These are phyloP conservation scores for Acronicta aceris DNA, from an alignment of 2,888 invertebrate species.

Conservation along the genomic window DNA sequence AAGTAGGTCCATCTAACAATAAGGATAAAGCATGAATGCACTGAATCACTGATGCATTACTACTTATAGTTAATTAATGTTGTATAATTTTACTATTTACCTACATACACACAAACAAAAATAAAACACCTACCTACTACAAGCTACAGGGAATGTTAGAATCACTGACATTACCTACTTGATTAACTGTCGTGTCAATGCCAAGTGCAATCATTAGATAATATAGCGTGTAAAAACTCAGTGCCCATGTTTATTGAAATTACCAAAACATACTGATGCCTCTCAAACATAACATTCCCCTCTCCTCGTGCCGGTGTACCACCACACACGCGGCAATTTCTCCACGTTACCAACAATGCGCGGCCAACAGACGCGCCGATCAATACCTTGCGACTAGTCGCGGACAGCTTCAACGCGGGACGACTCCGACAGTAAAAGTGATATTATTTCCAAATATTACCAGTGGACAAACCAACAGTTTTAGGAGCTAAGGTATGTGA, in stretches of 20 bases:
- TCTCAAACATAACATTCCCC: slow-evolving; percentile 22
- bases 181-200: slow-evolving; percentile 17
- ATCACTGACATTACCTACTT: too few relatives aligned
- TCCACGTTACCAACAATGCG: slow-evolving; percentile 31
- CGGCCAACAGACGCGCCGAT: slow-evolving; percentile 25
- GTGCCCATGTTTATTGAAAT: slow-evolving; percentile 4
- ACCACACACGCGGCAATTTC: slow-evolving; percentile 34
- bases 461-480: slow-evolving; percentile 28
- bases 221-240: background rate
- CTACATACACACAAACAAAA: too few relatives aligned
- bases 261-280: slow-evolving; percentile 2
- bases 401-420: slow-evolving; percentile 6
- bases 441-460: slow-evolving; percentile 33
- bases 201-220: slow-evolving; percentile 31
- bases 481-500: slow-evolving; percentile 51
- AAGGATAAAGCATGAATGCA: background rate
- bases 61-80: too few relatives aligned
- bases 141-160: too few relatives aligned
- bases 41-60: too few relatives aligned
- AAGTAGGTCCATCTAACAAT: background rate
- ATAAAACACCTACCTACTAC: too few relatives aligned
- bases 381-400: slow-evolving; percentile 27
- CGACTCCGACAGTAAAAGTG: slow-evolving; percentile 48
- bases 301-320: slow-evolving; percentile 21
- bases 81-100: too few relatives aligned